Conservation (phyloP, 2,888 invertebrate species). For the Drosophila pegasa region DNA sequence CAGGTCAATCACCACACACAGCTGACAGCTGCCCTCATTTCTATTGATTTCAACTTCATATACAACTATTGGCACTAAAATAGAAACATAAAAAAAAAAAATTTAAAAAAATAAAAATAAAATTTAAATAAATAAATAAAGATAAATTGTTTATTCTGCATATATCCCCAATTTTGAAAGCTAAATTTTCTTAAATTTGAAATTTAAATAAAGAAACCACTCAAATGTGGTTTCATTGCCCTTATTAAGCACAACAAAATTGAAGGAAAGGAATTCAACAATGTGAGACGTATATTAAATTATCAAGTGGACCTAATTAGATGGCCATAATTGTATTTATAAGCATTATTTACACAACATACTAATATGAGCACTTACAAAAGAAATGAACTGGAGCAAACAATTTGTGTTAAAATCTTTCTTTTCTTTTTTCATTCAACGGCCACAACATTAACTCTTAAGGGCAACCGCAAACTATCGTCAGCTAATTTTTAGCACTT, state of each 20-base stretch:
- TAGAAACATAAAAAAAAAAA: neutral
- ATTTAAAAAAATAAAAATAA: neutral
- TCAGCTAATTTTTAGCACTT: conserved; percentile 61
- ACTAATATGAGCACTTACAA: conserved; percentile 46
- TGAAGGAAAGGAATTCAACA: neutral
- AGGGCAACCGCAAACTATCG: conserved; percentile 60
- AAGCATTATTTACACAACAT: conserved; percentile 40
- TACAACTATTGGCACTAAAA: conserved; percentile 6
- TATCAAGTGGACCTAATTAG: neutral
- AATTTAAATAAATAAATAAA: neutral
- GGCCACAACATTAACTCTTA: conserved; percentile 55
- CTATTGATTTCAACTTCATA: neutral
- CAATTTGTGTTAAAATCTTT: conserved; percentile 19
- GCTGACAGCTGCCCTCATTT: conserved; percentile 37
- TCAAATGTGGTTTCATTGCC: no score
- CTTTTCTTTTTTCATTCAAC: conserved; percentile 27
- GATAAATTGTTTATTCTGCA: no score
- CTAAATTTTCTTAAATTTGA: no score
- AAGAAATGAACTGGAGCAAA: conserved; percentile 26
- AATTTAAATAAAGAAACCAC: no score
- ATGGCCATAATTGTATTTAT: conserved; percentile 1
- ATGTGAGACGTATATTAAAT: no score
- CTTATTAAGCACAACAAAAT: no score
- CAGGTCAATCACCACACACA: conserved; percentile 46
- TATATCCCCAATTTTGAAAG: no score